Base-by-base conservation (phyloP, 2,797 vertebrate species). In the Galagoides demidoff region DNA sequence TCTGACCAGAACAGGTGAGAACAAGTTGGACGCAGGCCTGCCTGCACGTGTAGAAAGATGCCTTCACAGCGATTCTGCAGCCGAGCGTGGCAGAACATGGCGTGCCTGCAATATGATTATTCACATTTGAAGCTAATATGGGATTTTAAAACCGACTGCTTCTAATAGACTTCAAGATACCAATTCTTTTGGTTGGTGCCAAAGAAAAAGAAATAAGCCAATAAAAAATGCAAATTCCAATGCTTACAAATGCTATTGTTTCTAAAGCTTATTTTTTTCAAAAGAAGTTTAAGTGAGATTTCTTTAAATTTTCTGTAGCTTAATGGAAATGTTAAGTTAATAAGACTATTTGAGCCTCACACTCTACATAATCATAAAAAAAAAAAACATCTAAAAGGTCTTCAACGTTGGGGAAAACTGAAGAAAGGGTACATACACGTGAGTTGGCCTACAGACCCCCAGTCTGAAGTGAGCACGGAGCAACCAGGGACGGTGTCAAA, bases 21-120 rank as follows among this genome's bases (percentile, higher is more conserved):
- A 95, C 59, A 27, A 68, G 27, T 37, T 87, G 43, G 55, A 22
- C 19, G 19, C 11, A 85, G 87, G 17, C 19, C 68, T 74, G 17
- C 76, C 13, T 57, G 14, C 17, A 20, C 7, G 2, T 20, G 27
- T 29, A 92, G 49, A 71, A 95, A 59, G 8, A 37, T 1, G 9
- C 84, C 57, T 88, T 70, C 94, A 89, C 84, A 96, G 95, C 92
- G 74, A 95, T 96, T 97, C 94, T 89, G 78, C 83, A 95, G 94
- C 95, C 95, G 57, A 97, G 90, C 57, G 73, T 90, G 96, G 92
- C 90, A 98, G 97, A 98, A 96, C 79, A 97, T 95, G 95, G 96
- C 86, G 95, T 81, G 74, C 59, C 43, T 92, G 68, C n/a, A 92
- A 83, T 91, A 89, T 95, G 92, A 79, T 34, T 96, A 96, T 93